Conservation (phyloP, 1,140 invertebrate species). For the Solenopsis invicta region DNA sequence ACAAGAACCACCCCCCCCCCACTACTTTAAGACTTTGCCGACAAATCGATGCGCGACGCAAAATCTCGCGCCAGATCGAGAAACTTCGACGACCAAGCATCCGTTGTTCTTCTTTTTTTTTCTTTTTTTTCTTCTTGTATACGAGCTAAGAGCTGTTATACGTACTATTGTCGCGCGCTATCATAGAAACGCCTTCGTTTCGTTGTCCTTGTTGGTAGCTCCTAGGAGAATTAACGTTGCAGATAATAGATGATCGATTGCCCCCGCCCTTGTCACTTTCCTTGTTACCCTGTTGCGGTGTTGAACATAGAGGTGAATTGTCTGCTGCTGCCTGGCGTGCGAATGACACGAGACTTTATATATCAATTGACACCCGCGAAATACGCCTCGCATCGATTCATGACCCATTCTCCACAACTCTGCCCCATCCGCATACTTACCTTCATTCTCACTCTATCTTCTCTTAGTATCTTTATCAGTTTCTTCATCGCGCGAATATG, state of each 20-base stretch:
- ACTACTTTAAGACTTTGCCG: constrained; percentile 67
- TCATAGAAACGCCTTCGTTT: constrained; percentile 58
- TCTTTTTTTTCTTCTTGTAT: background rate
- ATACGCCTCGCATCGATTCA: constrained; percentile 73
- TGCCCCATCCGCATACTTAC: constrained; percentile 67
- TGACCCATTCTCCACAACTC: constrained; percentile 47
- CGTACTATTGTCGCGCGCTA: constrained; percentile 63
- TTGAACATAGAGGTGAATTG: constrained; percentile 65
- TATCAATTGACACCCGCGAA: constrained; percentile 62
- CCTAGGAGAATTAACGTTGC: constrained; percentile 61
- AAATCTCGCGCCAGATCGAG: constrained; percentile 35
- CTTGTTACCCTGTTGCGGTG: constrained; percentile 57
- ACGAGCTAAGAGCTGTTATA: constrained; percentile 53
- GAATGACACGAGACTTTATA: constrained; percentile 64
- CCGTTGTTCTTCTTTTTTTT: constrained; percentile 16
- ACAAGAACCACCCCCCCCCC: constrained; percentile 58
- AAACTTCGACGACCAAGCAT: constrained; percentile 33
- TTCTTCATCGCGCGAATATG: constrained; percentile 57
- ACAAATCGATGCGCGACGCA: constrained; percentile 75
- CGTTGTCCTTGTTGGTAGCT: constrained; percentile 62
- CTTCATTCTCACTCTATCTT: constrained; percentile 74
- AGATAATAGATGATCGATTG: constrained; percentile 64
- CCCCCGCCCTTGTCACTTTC: constrained; percentile 45
- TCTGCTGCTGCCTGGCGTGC: constrained; percentile 64
- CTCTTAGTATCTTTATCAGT: constrained; percentile 71